A percentile compares a stretch with the other conserved stretches of the same genome.
These are phyloP conservation scores for Magallana nippona DNA, from an alignment of 2,888 invertebrate genomes.

Conservation along the genomic window DNA sequence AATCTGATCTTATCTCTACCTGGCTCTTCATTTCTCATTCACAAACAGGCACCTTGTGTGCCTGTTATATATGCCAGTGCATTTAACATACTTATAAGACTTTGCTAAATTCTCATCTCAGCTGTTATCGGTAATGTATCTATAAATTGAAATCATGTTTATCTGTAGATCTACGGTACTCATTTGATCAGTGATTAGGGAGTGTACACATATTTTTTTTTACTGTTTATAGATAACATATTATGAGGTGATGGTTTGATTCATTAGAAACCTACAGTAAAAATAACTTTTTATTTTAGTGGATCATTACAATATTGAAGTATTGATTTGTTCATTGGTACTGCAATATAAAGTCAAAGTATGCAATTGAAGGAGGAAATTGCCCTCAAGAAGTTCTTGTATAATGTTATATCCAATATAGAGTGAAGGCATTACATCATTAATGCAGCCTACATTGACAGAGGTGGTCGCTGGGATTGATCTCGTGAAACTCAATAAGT, in stretches of 20 bases:
- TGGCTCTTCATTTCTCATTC: slow-evolving; percentile 14
- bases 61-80: not conserved
- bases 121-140: not conserved
- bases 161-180: too few species aligned
- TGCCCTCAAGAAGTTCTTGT: not conserved
- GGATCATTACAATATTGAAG: too few species aligned
- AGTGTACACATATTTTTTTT: too few species aligned
- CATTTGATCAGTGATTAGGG: too few species aligned
- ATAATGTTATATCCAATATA: not conserved
- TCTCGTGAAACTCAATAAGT: slow-evolving; percentile 23
- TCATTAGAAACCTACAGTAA: too few species aligned
- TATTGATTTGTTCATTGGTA: not conserved
- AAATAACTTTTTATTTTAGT: too few species aligned
- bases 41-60: not conserved
- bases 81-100: not conserved
- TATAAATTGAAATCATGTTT: not conserved
- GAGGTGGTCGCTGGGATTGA: slow-evolving; percentile 12
- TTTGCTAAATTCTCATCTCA: not conserved
- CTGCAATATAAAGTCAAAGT: not conserved
- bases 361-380: slow-evolving; percentile 17
- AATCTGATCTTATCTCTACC: slow-evolving; percentile 1
- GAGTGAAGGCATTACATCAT: not conserved
- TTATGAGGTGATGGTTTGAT: too few species aligned
- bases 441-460: slow-evolving; percentile 1
- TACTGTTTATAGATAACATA: too few species aligned